phyloP scores from a whole-genome alignment of 1,140 invertebrate genomes.

The Drosophila kohkoa region DNA sequence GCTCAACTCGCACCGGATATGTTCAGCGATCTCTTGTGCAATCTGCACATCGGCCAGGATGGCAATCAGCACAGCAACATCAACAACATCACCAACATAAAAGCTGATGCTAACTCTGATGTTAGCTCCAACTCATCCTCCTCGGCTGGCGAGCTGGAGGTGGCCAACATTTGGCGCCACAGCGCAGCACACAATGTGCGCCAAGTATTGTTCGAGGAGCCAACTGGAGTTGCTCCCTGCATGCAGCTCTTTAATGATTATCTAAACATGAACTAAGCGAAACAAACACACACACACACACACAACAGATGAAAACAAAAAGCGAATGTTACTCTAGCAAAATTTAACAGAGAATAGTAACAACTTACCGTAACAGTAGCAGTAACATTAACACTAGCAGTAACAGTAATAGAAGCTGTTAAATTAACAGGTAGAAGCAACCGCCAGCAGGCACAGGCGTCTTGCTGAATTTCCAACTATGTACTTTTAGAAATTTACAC shows the following conservation, averaged over 20 bases:
- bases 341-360: conserved; percentile 55
- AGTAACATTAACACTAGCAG: conserved; percentile 19
- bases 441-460: conserved; percentile 13
- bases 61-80: conserved; percentile 18
- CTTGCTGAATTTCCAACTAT: conserved; percentile 36
- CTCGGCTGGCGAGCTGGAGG: conserved; percentile 61
- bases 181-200: conserved; percentile 36
- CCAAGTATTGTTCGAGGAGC: conserved; percentile 56
- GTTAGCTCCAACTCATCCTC: conserved; percentile 77
- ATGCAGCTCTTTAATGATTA: conserved; percentile 88
- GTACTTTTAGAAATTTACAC: conserved; percentile 14
- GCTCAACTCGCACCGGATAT: conserved; percentile 60
- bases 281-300: conserved; percentile 1
- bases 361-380: conserved; percentile 21
- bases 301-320: not conserved
- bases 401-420: not conserved
- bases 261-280: conserved; percentile 86
- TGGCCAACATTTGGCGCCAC: conserved; percentile 64
- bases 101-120: conserved; percentile 50
- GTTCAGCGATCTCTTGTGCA: conserved; percentile 80
- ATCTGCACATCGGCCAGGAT: conserved; percentile 64
- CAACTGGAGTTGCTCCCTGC: conserved; percentile 80
- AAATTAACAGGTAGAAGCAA: conserved; percentile 12
- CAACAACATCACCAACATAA: not conserved
- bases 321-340: conserved; percentile 65